Base-by-base conservation (phyloP, 2,888 invertebrate species). In the Synergus itoensis region DNA sequence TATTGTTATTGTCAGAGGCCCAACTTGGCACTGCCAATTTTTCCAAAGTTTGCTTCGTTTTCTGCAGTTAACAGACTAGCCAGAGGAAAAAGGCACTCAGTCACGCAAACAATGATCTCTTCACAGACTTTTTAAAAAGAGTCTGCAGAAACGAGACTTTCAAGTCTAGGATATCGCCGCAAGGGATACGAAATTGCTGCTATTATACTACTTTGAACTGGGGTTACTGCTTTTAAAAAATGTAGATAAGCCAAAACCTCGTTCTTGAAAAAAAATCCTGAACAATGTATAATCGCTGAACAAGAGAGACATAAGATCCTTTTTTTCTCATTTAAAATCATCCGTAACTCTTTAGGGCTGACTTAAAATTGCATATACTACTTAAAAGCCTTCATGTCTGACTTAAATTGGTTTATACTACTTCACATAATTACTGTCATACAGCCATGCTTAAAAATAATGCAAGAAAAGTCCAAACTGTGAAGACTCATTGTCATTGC, bases 131-230 rank as follows among this genome's bases (percentile, higher is more conserved):
- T 48, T 69, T 48, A 0, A 69, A 69, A n/a, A 69, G 69, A 69
- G 21, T 28, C 36, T 48, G 48, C 21, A 69, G 69, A 69, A 69
- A 69, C 48, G 48, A 69, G 48, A 36, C 36, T 69, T 69, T 69
- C 12, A 45, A 45, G 45, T 48, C 48, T 48, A 36, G 36, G 48
- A n/a, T 45, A 48, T 48, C 28, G 21, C 36, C 48, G 48, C 48
- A 69, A 48, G 69, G 9, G 14, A 69, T 16, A 48, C 69, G 16
- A 69, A 69, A 48, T 69, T 48, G 28, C 45, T 2, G 21, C 45
- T 48, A 69, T 69, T 69, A 21, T 28, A 48, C 69, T 48, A 43
- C 21, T 45, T 43, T 18, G 21, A 67, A 40, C 9, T 40, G 43
- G 43, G 14, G 14, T 45, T 45, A 28, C 9, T 67, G 14, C 21